Evolutionary conservation across 2,888 invertebrate species (phyloP), one percentile per base, ranked within the genome.

Genomic region (Himalopsyche anomala): DNA sequence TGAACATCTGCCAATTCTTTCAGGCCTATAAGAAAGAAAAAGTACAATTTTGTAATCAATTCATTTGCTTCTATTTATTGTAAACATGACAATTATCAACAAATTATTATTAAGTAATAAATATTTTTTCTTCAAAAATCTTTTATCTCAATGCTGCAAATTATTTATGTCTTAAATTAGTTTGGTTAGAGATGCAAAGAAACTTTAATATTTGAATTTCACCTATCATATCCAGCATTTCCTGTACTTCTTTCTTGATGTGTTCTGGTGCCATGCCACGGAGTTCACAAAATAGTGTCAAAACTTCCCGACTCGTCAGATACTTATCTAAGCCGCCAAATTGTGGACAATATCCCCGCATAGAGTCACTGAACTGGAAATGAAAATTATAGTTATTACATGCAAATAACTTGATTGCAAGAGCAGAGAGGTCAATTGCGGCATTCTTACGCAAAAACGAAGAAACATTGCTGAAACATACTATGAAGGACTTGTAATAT

Each of bases 291-390:
- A 97, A 95, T 87, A 96, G 92, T 81, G 91, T 91, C 81, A 98
- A 91, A 90, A 96, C 96, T 90, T 98, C 95, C 86, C 94, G 91
- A 0, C 97, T 96, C 11, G 97, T 96, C 90, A 97, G 94, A 89
- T 95, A 95, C 85, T 94, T 94, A 89, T 98, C 96, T 80, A 98
- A 91, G 0, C 97, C 97, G 91, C 96, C 95, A 91, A 95, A 96
- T 92, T 98, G 98, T 0, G 98, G 98, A 91, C 98, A 98, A 91
- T 98, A 98, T 42, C 98, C 97, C 90, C 98, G 94, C 87, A 94
- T 93, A 40, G 45, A 45, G 40, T 36, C 11, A 62, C 54, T 42
- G 15, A 45, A 83, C 12, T 12, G 28, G 36, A 80, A 51, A 51
- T 11, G 11, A 51, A 51, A 8, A 51, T 15, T 3, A 80, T 9